Percentiles rank a stretch among this genome's conserved stretches.
Evolutionary conservation across 2,797 vertebrate species (phyloP).

Genomic region (Babyrousa celebensis): DNA sequence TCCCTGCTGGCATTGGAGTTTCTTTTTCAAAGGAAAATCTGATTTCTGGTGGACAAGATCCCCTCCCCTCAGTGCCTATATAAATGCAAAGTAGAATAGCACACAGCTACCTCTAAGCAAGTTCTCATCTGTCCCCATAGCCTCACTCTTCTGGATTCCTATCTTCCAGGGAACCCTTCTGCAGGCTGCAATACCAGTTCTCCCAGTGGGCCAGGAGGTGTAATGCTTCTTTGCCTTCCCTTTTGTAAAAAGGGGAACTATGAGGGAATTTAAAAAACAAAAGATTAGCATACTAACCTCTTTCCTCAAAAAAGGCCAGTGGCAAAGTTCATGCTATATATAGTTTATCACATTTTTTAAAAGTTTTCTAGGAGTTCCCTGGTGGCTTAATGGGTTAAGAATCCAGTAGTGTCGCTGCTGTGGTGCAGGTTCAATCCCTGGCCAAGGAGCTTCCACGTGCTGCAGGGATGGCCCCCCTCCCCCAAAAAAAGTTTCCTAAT

Average conservation of each 20-base stretch:
- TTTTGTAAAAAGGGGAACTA: background rate
- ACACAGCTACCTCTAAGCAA: background rate
- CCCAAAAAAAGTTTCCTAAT: no score
- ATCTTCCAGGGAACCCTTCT: background rate
- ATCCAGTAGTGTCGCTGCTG: no score
- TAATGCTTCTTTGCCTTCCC: background rate
- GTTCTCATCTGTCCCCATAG: background rate
- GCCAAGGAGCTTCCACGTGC: no score
- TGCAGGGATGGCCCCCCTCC: no score
- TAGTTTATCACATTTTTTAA: no score
- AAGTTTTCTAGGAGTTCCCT: no score
- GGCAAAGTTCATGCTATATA: no score
- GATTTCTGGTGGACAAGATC: background rate
- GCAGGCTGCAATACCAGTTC: background rate
- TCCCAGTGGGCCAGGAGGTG: background rate
- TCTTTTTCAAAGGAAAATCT: conserved; percentile 55
- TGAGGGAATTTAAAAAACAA: background rate
- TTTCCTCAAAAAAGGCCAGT: background rate
- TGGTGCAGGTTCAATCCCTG: no score
- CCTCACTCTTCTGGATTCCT: background rate
- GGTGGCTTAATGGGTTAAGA: no score
- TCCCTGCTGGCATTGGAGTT: background rate
- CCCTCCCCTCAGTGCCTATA: background rate
- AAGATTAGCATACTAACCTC: background rate
- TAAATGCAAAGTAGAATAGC: background rate